Base-by-base conservation (phyloP, 2,797 vertebrate genomes). In the Phataginus tricuspis region DNA sequence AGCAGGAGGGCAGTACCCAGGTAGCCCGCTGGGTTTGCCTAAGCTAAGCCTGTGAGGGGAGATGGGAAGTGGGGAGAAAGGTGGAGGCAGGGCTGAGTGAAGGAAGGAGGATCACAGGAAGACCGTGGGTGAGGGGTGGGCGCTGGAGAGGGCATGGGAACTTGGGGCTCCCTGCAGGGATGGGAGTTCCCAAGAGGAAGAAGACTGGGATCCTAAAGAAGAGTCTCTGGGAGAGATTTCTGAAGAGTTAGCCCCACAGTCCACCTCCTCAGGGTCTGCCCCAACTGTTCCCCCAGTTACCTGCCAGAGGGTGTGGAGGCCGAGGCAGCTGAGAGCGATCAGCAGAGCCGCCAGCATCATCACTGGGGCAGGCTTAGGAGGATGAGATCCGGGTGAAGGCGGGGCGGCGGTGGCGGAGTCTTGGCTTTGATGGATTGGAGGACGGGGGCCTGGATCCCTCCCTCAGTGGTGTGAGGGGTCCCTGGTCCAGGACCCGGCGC, bases 271-370 rank as follows among this genome's bases (percentile, higher is more conserved):
- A 63, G 75, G 55, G 15, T 82, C 71, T 83, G 86, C 13, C 34
- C 25, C 91, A 59, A 5, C 55, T 37, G 23, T 59, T 72, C 42
- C 59, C 15, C 10, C n/a, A 64, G 63, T 97, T 96, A 98, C 97
- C 97, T 97, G 95, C 95, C 90, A 66, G 68, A 92, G 31, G 21
- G 61, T 29, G 19, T 85, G 90, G 63, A 96, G 37, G 82, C 87
- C 31, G 0, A 97, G 19, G 77, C 59, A 88, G 85, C 93, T 53
- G 59, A 98, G 92, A 45, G 66, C 14, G 34, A 94, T 42, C 66
- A 98, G 39, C 96, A 97, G 66, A 61, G 61, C 57, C 2, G 57
- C 75, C 91, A 87, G 75, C 95, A 95, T 92, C 88, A 71, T 97
- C 16, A 57, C 84, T 39, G 49, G 39, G 71, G 63, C 16, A 42